These are phyloP conservation scores for Apantesis nais DNA, from an alignment of 2,888 invertebrate genomes.

Conservation along the genomic window DNA sequence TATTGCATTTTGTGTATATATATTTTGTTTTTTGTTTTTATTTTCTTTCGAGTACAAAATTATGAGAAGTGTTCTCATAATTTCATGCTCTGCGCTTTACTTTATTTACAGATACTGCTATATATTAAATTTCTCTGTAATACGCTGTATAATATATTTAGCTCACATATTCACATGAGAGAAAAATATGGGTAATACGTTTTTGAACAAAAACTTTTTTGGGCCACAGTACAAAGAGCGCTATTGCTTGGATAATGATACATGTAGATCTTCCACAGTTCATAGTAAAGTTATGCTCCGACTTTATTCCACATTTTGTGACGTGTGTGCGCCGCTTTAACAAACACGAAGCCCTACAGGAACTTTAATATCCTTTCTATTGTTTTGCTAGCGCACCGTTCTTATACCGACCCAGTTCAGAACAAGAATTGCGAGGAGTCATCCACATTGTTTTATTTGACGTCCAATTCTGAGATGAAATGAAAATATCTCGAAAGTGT, in stretches of 20 bases:
- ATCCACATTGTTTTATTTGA: slow-evolving; percentile 26
- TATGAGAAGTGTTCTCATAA: not conserved
- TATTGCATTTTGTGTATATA: no score
- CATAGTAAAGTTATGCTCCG: not conserved
- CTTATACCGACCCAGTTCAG: slow-evolving; percentile 28
- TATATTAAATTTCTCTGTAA: not conserved
- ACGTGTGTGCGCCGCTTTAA: slow-evolving; percentile 34
- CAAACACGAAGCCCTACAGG: slow-evolving; percentile 26
- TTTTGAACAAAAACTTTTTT: not conserved
- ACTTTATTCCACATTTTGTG: slow-evolving; percentile 22
- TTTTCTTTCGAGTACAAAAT: not conserved
- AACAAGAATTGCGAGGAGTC: slow-evolving; percentile 28
- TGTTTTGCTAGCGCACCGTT: slow-evolving; percentile 26
- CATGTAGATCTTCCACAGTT: not conserved
- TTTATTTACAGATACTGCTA: not conserved
- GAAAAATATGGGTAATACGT: no score
- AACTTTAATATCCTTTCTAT: slow-evolving; percentile 34
- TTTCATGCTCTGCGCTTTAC: not conserved
- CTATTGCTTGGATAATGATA: not conserved
- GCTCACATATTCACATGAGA: not conserved
- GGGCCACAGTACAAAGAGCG: not conserved
- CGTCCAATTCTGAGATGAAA: slow-evolving; percentile 8
- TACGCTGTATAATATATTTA: not conserved
- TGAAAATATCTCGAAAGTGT: slow-evolving; percentile 14
- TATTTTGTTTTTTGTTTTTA: not conserved